Base-by-base conservation (phyloP, 2,888 invertebrate genomes). In the Agrotis segetum region DNA sequence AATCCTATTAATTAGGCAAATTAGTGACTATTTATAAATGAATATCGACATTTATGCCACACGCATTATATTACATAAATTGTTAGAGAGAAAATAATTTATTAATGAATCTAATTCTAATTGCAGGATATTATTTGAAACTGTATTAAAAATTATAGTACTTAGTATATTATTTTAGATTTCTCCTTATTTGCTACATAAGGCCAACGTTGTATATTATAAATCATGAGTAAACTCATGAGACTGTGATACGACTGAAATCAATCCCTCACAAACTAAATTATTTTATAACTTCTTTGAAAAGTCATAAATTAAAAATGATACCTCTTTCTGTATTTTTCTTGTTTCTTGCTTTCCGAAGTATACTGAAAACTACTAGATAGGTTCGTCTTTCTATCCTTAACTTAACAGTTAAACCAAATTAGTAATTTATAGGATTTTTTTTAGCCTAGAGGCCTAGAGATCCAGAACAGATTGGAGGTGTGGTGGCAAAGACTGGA, bases 11-110 rank as follows among this genome's bases (percentile, higher is more conserved):
- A 16, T 24, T 52, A 58, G 46, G 7, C 24, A 62, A 74, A 58
- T 58, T 9, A 62, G 21, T 29, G 21, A 50, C 34, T 40, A 77
- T 69, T 70, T 71, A 56, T 56, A 13, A n/a, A 34, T 60, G 5
- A 53, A 11, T 14, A 24, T 9, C 16, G 16, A 1, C 4, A 49
- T 13, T 56, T 24, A 56, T 34, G 14, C 47, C 1, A 19, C 29
- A n/a, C 1, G 9, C 19, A 61, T 53, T 11, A 34, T 17, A 1
- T n/a, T n/a, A n/a, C n/a, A n/a, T n/a, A n/a, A n/a, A n/a, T n/a
- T n/a, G n/a, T n/a, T n/a, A n/a, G n/a, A n/a, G n/a, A 24, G 24
- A 24, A 24, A 24, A 24, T 1, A 24, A 24, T 24, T 24, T 24
- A 24, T 24, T 1, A 24, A 24, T 24, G 1, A 24, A 24, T 24